Base-by-base conservation (phyloP, 35 echinoderm and acorn worm species). In the Apostichopus japonicus region DNA sequence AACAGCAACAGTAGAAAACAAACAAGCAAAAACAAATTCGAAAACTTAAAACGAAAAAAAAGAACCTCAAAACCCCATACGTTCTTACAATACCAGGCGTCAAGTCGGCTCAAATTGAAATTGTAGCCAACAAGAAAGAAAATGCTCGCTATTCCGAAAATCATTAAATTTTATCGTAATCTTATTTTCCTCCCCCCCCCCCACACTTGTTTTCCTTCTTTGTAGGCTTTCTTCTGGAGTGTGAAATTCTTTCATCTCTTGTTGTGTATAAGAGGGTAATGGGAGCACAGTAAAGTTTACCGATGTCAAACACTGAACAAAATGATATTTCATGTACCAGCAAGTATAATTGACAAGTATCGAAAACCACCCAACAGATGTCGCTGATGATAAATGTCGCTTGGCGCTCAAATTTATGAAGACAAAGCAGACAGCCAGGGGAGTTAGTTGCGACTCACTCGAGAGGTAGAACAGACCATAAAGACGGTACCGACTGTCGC, bases 281-380 rank as follows among this genome's bases (percentile, higher is more conserved):
- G 53, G 57, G 81, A 58, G 13, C 81, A 22, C 81, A 58, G 27
- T 33, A 33, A 33, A 33, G 27, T 33, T 84, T 22, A 17, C 21
- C 57, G 21, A 53, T 57, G 81, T 84, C 81, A 84, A 55, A 17
- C 54, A 22, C 54, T 19, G 24, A 52, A 19, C 22, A 54, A n/a
- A 23, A 19, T 51, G 81, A 84, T 84, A 84, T 84, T 84, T 84
- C 81, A 84, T 57, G 81, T 59, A 58, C 16, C 16, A 84, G 81
- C 54, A 23, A 73, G 53, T 84, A 33, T 33, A 84, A 84, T 84
- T 84, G 81, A 84, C 81, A 84, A 84, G 81, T 58, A 84, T 84
- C 81, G 81, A 84, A 84, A 84, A 84, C 81, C 81, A 84, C 81
- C 81, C 81, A 84, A 84, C 81, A 84, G 81, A 84, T 84, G 81